phyloP scores from a whole-genome alignment of 1,140 invertebrate species.

The Diorhabda sublineata region DNA sequence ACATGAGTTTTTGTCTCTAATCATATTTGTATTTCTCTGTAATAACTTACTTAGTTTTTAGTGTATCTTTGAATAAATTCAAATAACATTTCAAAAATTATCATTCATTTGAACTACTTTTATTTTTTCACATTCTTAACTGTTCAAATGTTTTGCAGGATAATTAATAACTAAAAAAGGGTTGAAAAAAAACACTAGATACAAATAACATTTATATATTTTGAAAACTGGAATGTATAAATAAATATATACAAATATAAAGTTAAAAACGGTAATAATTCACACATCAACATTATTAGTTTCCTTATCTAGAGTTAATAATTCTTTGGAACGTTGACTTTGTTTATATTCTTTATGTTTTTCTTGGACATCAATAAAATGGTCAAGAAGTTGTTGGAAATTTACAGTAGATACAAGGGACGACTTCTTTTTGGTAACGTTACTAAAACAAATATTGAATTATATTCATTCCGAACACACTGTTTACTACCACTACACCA shows the following conservation, averaged over 20 bases:
- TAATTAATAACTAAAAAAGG: background rate
- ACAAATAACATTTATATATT: constrained; percentile 10
- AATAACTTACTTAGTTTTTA: background rate
- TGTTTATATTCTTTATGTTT: constrained; percentile 59
- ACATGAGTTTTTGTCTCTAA: background rate
- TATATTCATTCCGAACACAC: too few relatives aligned
- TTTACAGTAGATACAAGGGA: constrained; percentile 48
- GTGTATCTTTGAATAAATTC: background rate
- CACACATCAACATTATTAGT: constrained; percentile 2
- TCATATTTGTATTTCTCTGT: background rate
- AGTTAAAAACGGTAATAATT: constrained; percentile 5
- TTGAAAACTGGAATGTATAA: constrained; percentile 3
- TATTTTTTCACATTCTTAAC: background rate
- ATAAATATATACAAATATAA: background rate
- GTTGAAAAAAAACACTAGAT: background rate
- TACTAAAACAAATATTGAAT: constrained; percentile 6
- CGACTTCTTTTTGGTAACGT: constrained; percentile 6
- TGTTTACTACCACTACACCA: too few relatives aligned
- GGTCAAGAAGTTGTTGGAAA: constrained; percentile 58
- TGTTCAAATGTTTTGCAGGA: background rate
- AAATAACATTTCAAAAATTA: background rate
- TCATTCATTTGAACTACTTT: background rate
- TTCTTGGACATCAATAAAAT: constrained; percentile 64
- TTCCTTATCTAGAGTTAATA: constrained; percentile 26
- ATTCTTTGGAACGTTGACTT: constrained; percentile 25